Percentiles rank a stretch among this genome's conserved stretches.
Conservation (phyloP, 2,113 vertebrate species). For the Colius striatus region DNA sequence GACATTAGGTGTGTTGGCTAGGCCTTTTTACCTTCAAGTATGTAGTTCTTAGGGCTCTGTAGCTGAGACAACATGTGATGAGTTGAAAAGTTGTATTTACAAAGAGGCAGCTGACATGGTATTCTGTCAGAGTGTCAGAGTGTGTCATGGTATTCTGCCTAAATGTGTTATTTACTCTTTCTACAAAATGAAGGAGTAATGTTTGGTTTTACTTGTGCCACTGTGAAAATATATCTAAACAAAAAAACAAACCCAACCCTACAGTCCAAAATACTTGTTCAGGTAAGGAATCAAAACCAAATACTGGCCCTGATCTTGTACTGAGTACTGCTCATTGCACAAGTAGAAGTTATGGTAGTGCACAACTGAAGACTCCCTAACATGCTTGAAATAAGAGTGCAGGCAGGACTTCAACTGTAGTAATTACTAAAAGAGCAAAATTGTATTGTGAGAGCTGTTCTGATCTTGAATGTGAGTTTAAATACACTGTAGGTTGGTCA, state of each 20-base stretch:
- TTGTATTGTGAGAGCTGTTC: background rate
- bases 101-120: background rate
- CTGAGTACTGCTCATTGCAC: background rate
- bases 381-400: background rate
- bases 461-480: background rate
- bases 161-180: background rate
- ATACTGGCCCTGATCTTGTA: background rate
- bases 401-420: background rate
- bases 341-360: background rate
- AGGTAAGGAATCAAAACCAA: background rate
- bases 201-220: background rate
- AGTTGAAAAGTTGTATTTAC: background rate
- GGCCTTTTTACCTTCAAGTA: background rate
- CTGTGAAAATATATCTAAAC: background rate
- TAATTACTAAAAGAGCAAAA: background rate
- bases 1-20: background rate
- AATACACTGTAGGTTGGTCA: background rate
- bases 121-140: background rate
- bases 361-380: background rate
- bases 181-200: background rate
- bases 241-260: accelerated
- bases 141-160: background rate
- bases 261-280: background rate
- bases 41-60: background rate
- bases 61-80: background rate